A percentile compares a stretch with the other conserved stretches of the same genome.
phyloP scores from a whole-genome alignment of 2,797 vertebrate genomes.

The Bovichtus diacanthus region DNA sequence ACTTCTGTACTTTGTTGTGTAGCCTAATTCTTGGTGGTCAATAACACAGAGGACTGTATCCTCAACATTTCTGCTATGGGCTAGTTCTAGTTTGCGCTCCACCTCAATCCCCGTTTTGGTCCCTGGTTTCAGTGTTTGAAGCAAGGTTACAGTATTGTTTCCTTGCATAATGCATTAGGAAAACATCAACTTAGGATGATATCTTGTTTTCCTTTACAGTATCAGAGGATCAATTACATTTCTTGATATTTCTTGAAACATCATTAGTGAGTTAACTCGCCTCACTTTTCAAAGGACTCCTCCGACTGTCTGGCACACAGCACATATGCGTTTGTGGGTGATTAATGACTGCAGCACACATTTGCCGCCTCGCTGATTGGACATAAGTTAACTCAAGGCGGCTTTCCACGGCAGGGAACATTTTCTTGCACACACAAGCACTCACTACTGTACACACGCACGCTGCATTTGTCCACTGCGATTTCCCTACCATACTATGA shows the following conservation, averaged over 20 bases:
- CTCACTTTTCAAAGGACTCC: slow-evolving; percentile 1
- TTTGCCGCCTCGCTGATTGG: slow-evolving; percentile 42
- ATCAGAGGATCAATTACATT: slow-evolving; percentile 14
- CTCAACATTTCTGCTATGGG: background rate
- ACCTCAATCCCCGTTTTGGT: background rate
- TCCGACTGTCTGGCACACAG: background rate
- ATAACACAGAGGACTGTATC: background rate
- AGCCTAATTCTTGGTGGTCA: background rate
- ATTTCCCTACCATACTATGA: slow-evolving; percentile 30
- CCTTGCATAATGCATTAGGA: slow-evolving; percentile 1
- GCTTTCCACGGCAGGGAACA: slow-evolving; percentile 8
- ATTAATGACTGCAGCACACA: slow-evolving; percentile 59
- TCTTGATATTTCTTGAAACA: slow-evolving; percentile 16
- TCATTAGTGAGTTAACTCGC: slow-evolving; percentile 15
- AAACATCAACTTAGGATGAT: background rate
- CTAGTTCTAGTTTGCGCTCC: background rate
- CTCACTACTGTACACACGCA: background rate
- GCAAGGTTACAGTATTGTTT: background rate
- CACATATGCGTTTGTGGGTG: slow-evolving; percentile 7
- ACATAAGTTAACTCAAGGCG: slow-evolving; percentile 45
- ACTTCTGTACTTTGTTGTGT: background rate
- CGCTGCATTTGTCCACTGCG: slow-evolving; percentile 24
- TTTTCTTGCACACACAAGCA: slow-evolving; percentile 4
- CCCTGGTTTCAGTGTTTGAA: background rate
- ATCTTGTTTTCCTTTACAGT: background rate